These are phyloP conservation scores for Apodemus sylvaticus DNA, from an alignment of 2,113 vertebrate genomes.

Conservation along the genomic window DNA sequence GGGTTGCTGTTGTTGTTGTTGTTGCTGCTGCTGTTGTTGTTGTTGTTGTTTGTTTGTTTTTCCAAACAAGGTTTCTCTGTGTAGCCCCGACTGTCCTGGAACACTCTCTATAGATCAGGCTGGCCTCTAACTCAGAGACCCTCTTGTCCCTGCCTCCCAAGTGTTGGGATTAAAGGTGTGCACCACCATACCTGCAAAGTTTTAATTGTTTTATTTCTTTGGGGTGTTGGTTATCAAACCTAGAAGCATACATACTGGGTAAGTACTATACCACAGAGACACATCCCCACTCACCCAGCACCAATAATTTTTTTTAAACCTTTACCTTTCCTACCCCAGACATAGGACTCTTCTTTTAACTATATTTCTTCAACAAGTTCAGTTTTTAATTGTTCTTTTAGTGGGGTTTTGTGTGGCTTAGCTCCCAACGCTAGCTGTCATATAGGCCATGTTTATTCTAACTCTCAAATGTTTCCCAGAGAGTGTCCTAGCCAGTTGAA, in stretches of 20 bases:
- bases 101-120: background rate
- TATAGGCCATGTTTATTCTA: background rate
- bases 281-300: background rate
- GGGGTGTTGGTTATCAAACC: background rate
- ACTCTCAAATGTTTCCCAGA: background rate
- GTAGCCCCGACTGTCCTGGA: background rate
- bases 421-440: no score
- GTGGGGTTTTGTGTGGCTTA: background rate
- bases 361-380: background rate
- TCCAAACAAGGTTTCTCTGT: background rate
- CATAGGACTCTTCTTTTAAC: background rate
- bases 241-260: no score
- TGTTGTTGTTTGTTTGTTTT: no score
- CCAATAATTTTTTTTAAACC: background rate
- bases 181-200: background rate
- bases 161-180: background rate
- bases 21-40: no score
- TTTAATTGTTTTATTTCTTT: background rate
- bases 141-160: background rate
- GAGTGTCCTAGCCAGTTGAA: background rate
- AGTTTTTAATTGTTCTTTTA: background rate
- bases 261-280: background rate
- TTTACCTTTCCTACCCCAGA: background rate
- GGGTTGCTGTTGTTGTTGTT: background rate
- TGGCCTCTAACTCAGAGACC: background rate